Conservation (phyloP, 2,113 vertebrate species). For the Phylloscopus trochiloides region DNA sequence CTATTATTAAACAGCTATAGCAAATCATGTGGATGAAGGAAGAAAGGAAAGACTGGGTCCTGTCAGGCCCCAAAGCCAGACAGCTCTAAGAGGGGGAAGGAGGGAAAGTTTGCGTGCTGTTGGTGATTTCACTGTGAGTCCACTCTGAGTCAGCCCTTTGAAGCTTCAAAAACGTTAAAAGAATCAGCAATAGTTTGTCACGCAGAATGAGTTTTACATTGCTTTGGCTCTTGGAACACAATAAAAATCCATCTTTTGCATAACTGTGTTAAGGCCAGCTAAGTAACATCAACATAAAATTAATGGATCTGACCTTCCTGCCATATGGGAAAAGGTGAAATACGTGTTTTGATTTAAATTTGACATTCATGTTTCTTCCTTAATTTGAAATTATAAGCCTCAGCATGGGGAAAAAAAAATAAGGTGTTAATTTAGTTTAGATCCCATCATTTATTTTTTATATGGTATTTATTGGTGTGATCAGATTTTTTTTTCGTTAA, state of each 20-base stretch:
- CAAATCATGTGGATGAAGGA: conserved; percentile 38
- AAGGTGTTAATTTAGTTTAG: not conserved
- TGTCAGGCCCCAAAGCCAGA: not conserved
- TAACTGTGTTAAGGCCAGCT: not conserved
- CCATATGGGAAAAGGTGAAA: not conserved
- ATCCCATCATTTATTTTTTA: not conserved
- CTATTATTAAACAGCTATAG: conserved; percentile 34
- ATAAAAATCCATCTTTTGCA: not conserved
- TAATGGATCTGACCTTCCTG: not conserved
- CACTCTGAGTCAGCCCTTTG: not conserved
- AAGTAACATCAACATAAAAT: not conserved
- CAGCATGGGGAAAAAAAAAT: not conserved
- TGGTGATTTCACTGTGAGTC: not conserved
- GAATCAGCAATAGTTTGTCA: not conserved
- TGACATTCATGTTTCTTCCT: not conserved
- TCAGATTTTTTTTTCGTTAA: not conserved
- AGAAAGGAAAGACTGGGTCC: not conserved
- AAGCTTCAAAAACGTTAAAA: not conserved
- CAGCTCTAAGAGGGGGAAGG: not conserved
- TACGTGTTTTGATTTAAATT: not conserved
- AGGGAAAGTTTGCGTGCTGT: not conserved
- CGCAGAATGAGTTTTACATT: not conserved
- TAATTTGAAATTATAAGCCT: not conserved
- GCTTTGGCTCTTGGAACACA: not conserved
- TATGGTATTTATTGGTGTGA: not conserved